phyloP scores from a whole-genome alignment of 2,797 vertebrate species.

The Phylloscopus collybita region DNA sequence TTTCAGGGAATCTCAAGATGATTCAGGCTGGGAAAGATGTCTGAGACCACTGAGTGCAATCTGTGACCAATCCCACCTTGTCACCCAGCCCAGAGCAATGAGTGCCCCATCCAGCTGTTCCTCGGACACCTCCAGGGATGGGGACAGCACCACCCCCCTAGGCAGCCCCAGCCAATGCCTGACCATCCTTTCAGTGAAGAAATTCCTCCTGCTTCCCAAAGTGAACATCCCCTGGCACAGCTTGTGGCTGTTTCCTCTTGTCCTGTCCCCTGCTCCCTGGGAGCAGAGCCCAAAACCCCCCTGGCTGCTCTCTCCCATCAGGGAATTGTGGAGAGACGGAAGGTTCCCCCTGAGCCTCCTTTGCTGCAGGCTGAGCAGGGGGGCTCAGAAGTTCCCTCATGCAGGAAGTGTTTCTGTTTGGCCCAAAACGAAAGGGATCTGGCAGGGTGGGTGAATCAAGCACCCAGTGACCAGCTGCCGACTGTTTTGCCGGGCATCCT shows the following conservation, averaged over 20 bases:
- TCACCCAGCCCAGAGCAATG: neutral
- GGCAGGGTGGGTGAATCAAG: neutral
- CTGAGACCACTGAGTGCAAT: neutral
- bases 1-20: neutral
- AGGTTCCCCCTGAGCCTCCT: too few species aligned
- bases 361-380: neutral
- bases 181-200: too few species aligned
- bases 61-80: neutral
- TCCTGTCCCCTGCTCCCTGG: neutral
- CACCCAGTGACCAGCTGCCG: fast-evolving
- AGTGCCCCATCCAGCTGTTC: neutral
- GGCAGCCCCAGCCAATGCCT: neutral
- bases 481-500: fast-evolving
- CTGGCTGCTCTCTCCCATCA: neutral
- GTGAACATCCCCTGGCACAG: neutral
- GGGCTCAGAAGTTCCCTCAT: neutral
- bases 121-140: neutral
- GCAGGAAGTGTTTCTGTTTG: neutral
- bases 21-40: neutral
- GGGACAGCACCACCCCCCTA: neutral
- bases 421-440: fast-evolving
- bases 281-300: neutral
- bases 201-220: neutral
- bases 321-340: neutral
- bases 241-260: neutral